Evolutionary conservation across 1,140 invertebrate species (phyloP).

Genomic region (Zaprionus africanus): DNA sequence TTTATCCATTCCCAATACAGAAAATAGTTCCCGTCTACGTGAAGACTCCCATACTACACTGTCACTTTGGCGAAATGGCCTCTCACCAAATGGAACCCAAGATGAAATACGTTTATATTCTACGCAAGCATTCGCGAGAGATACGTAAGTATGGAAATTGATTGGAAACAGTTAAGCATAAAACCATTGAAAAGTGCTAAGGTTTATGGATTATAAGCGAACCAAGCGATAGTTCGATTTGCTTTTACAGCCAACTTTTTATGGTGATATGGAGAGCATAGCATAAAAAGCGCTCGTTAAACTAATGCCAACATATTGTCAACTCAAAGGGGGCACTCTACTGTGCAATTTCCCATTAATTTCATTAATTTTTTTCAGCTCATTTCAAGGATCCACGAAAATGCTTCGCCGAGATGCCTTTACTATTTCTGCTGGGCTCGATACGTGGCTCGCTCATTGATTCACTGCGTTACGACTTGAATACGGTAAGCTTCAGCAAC

Average conservation of each 20-base stretch:
- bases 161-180: not conserved
- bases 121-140: constrained; percentile 87
- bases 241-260: not conserved
- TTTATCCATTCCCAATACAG: constrained; percentile 30
- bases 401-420: constrained; percentile 87
- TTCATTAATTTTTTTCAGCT: constrained; percentile 50
- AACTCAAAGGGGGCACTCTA: constrained; percentile 12
- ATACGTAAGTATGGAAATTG: constrained; percentile 70
- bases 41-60: constrained; percentile 88
- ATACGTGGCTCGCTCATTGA: constrained; percentile 86
- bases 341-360: constrained; percentile 40
- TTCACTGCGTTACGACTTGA: constrained; percentile 85
- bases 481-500: constrained; percentile 59
- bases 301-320: constrained; percentile 20
- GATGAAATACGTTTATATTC: constrained; percentile 88
- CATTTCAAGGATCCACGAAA: constrained; percentile 85
- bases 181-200: not conserved
- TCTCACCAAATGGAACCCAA: constrained; percentile 84
- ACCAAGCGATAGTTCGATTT: not conserved
- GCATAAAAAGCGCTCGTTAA: constrained; percentile 47
- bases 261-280: not conserved
- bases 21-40: constrained; percentile 84
- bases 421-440: constrained; percentile 87
- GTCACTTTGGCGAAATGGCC: constrained; percentile 87
- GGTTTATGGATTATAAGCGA: not conserved